Conservation (phyloP, 2,797 vertebrate species). For the Rallus crepitans region DNA sequence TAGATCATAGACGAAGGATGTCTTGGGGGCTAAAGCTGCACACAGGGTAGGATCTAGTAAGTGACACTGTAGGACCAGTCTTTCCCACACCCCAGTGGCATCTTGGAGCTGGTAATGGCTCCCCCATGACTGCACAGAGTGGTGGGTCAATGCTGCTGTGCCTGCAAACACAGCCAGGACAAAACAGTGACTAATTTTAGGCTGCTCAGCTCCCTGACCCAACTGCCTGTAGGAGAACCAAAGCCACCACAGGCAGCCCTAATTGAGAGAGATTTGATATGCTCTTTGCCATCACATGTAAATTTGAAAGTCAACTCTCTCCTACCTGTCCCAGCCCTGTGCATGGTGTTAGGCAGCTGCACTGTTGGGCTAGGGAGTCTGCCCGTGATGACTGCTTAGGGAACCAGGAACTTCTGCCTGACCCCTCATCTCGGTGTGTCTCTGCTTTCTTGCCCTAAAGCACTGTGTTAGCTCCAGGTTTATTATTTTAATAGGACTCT, state of each 20-base stretch:
- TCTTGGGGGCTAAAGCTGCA: not conserved
- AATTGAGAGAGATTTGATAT: not conserved
- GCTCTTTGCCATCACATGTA: not conserved
- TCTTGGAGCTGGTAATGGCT: not conserved
- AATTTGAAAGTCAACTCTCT: not conserved
- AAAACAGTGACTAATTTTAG: not conserved
- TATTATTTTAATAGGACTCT: not conserved
- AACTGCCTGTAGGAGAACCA: not conserved
- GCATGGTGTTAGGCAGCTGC: not conserved
- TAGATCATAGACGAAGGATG: not conserved
- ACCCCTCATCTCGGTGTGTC: not conserved
- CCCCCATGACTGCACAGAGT: not conserved
- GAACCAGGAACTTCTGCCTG: not conserved
- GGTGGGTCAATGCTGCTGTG: too few species aligned
- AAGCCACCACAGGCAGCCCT: not conserved
- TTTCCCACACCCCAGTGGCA: not conserved
- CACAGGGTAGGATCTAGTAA: not conserved
- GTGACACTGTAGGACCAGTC: rapidly evolving
- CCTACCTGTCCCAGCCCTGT: not conserved
- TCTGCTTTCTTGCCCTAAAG: not conserved
- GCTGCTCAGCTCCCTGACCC: not conserved
- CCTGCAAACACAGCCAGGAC: not conserved
- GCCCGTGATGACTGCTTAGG: rapidly evolving
- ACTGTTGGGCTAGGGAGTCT: not conserved
- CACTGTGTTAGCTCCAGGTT: rapidly evolving